Base-by-base conservation (phyloP, 2,113 vertebrate species). In the Benitochromis conjunctus region DNA sequence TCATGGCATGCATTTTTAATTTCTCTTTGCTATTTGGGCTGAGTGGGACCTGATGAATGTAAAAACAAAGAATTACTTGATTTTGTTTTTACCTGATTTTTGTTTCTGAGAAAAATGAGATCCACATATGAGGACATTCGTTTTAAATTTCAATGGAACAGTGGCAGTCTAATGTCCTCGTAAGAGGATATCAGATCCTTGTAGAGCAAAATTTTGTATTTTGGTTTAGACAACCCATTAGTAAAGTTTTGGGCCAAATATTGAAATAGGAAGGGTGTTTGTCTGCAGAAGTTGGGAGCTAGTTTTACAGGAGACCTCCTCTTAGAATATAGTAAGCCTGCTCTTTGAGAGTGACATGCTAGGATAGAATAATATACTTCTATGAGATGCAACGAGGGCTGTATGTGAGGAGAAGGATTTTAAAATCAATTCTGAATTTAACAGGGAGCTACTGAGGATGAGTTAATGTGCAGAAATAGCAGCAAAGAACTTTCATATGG, bases 241-340 rank as follows among this genome's bases (percentile, higher is more conserved):
- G n/a, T n/a, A n/a, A n/a, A n/a, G n/a, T 38, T 0, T n/a, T 12
- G 1, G 10, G 19, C 10, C 18, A 12, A 64, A n/a, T 64, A 11
- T 64, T 64, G 36, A 36, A n/a, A 31, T 64, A 64, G 31, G 12
- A n/a, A 64, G 3, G 9, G 2, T 64, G 9, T 64, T n/a, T 38
- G 36, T 38, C 31, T 64, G 60, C 18, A 19, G 0, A 38, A 64
- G 19, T 14, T 46, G 43, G 4, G 43, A 46, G 12, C 13, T 46
- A 4, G 4, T 13, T 64, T 10, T 38, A 66, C 34, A 38, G 60
- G 60, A 66, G 34, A 21, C 19, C 34, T 13, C 0, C 0, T 66
- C 21, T 66, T 36, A 12, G 34, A 66, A 64, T 21, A 19, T 0
- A n/a, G 5, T 64, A 64, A 64, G 4, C 12, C 64, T 69, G 38